Conservation (phyloP, 2,888 invertebrate genomes). For the Drosophila nigricruria region DNA sequence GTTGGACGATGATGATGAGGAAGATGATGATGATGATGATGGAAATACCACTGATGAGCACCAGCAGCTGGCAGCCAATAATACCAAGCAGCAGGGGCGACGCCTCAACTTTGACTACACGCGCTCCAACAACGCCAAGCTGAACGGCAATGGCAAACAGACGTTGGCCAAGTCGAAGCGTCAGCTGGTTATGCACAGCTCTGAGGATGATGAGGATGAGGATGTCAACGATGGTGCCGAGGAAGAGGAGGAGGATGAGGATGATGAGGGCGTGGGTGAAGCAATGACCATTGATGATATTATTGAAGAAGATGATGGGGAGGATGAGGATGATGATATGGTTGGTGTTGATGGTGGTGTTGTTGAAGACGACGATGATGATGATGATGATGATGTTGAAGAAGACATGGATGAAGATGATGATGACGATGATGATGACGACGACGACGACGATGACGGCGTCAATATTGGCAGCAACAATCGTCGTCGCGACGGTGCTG, state of each 20-base stretch:
- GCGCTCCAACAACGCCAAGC: slow-evolving; percentile 24
- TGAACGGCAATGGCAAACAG: slow-evolving; percentile 52
- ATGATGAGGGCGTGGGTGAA: slow-evolving; percentile 32
- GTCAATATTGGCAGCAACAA: slow-evolving; percentile 8
- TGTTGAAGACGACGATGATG: slow-evolving; percentile 45
- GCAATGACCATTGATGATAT: slow-evolving; percentile 63
- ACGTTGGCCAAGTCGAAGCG: slow-evolving; percentile 21
- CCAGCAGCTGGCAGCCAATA: not conserved
- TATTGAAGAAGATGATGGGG: slow-evolving; percentile 65
- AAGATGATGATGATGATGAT: slow-evolving; percentile 46
- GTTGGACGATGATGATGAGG: slow-evolving; percentile 50
- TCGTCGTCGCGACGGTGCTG: slow-evolving; percentile 16
- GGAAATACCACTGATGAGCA: slow-evolving; percentile 8
- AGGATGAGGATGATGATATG: slow-evolving; percentile 51
- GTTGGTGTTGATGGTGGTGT: slow-evolving; percentile 50
- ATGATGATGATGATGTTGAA: slow-evolving; percentile 45
- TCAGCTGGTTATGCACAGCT: slow-evolving; percentile 16
- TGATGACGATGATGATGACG: slow-evolving; percentile 42
- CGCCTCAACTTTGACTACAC: slow-evolving; percentile 25
- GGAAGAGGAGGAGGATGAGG: slow-evolving; percentile 37
- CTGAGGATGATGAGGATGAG: slow-evolving; percentile 33
- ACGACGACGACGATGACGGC: not conserved
- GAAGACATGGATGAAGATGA: slow-evolving; percentile 41
- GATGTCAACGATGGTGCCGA: slow-evolving; percentile 25
- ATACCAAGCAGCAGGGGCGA: not conserved